phyloP scores from a whole-genome alignment of 1,140 invertebrate species.

The Thaumatotibia leucotreta region DNA sequence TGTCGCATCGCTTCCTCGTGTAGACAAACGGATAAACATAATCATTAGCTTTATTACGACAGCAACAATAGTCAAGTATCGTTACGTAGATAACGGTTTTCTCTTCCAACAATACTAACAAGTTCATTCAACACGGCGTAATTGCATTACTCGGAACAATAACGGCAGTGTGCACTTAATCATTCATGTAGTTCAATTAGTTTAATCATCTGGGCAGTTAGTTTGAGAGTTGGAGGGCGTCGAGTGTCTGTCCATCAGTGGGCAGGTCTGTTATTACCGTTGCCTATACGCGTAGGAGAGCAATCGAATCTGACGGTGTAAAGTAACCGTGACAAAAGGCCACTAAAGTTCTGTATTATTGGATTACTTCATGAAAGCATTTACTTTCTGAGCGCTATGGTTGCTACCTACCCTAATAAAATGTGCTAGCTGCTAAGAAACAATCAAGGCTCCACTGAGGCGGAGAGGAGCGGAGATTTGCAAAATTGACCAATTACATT shows the following conservation, averaged over 20 bases:
- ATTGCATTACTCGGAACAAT: conserved; percentile 16
- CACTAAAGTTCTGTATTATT: no score
- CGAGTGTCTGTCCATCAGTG: conserved; percentile 35
- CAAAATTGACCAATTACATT: no score
- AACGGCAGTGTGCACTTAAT: conserved; percentile 27
- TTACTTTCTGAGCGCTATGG: no score
- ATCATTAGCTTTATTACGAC: neutral
- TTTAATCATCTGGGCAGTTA: conserved; percentile 26
- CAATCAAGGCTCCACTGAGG: no score
- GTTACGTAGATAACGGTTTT: neutral
- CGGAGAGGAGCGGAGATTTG: no score
- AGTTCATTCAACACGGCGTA: conserved; percentile 12
- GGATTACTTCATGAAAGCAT: no score
- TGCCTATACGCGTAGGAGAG: neutral
- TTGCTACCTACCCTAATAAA: no score
- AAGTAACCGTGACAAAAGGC: neutral
- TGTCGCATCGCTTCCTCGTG: no score
- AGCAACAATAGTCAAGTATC: neutral
- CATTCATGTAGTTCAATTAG: conserved; percentile 35
- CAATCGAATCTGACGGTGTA: neutral
- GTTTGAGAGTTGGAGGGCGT: conserved; percentile 8
- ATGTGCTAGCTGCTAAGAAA: no score
- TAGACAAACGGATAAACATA: no score
- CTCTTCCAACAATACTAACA: neutral
- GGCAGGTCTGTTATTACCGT: conserved; percentile 22